Conservation (phyloP, 2,113 vertebrate species). For the Coryphaenoides rupestris region DNA sequence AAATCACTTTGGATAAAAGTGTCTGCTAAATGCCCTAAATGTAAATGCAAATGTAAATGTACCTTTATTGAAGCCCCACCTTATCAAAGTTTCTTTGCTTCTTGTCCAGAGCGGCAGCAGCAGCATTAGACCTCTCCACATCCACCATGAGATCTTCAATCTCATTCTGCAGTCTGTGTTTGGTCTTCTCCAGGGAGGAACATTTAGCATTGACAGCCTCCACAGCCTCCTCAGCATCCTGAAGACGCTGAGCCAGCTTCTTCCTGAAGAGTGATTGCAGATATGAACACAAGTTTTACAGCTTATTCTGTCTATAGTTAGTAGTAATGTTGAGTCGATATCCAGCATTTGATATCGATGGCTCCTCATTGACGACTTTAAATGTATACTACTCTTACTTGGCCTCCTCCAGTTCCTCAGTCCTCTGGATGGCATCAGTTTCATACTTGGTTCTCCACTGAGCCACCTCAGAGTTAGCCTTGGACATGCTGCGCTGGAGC, state of each 20-base stretch:
- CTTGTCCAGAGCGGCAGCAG: constrained; percentile 82
- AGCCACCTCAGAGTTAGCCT: constrained; percentile 83
- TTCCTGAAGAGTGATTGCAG: constrained; percentile 67
- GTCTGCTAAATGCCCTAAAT: no score
- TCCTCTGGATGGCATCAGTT: constrained; percentile 90
- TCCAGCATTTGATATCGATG: no score
- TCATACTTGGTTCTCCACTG: constrained; percentile 92
- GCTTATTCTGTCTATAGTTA: no score
- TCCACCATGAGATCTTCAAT: constrained; percentile 92
- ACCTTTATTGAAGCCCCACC: constrained; percentile 39
- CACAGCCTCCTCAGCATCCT: constrained; percentile 83
- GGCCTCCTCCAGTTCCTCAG: constrained; percentile 88
- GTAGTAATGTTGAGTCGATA: no score
- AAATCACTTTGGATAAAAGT: no score
- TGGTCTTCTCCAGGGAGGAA: constrained; percentile 88
- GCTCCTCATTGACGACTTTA: constrained; percentile 60
- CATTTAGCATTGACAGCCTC: constrained; percentile 89
- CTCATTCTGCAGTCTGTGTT: constrained; percentile 89
- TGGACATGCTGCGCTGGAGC: constrained; percentile 77
- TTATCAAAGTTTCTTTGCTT: constrained; percentile 92
- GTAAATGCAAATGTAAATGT: no score
- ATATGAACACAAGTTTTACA: no score
- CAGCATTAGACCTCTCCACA: constrained; percentile 76
- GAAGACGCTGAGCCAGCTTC: constrained; percentile 85
- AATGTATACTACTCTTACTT: constrained; percentile 75